Conservation (phyloP, 2,113 vertebrate species). For the Micromys minutus region DNA sequence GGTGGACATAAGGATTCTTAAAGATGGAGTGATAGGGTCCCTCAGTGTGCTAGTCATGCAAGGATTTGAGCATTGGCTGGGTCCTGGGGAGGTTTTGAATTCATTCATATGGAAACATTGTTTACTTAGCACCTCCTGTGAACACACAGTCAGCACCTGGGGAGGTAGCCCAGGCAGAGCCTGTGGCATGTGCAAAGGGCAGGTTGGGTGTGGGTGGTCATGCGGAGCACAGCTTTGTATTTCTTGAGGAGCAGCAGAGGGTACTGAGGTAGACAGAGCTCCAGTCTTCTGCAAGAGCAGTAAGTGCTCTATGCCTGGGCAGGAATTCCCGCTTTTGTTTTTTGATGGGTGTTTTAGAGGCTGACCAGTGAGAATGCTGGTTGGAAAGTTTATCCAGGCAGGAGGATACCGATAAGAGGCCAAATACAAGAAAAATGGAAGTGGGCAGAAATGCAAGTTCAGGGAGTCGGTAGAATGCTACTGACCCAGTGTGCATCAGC, state of each 20-base stretch:
- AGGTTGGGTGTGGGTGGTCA: background rate
- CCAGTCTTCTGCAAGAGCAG: background rate
- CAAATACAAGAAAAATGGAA: background rate
- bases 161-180: background rate
- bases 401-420: background rate
- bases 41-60: background rate
- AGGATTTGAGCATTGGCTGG: slow-evolving; percentile 33
- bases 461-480: background rate
- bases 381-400: background rate
- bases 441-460: background rate
- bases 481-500: too few relatives aligned
- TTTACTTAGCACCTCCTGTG: background rate
- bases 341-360: background rate
- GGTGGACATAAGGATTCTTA: background rate
- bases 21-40: background rate
- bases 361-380: background rate
- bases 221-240: background rate
- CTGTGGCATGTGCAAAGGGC: background rate
- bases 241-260: background rate
- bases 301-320: background rate
- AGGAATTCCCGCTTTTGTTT: background rate
- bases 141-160: background rate
- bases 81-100: slow-evolving; percentile 36
- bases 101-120: slow-evolving; percentile 38
- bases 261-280: background rate